A percentile compares a stretch with the other conserved stretches of the same genome.
Conservation (phyloP, 1,140 invertebrate genomes). For the Heliconius hewitsoni region DNA sequence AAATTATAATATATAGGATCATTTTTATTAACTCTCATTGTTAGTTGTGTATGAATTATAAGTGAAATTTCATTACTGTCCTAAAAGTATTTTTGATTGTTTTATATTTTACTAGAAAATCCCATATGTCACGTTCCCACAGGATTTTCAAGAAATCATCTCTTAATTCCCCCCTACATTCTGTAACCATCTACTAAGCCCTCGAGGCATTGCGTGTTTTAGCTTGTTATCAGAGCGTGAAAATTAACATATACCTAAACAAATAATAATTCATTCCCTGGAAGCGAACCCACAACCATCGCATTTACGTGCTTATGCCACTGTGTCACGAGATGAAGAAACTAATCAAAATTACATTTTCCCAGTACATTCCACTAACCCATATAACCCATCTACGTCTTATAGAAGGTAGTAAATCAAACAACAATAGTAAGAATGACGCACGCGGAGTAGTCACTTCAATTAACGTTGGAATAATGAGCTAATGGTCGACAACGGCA, state of each 20-base stretch:
- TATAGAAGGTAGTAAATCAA: constrained; percentile 32
- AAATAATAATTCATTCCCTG: neutral
- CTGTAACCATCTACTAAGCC: too few species aligned
- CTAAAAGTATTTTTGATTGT: too few species aligned
- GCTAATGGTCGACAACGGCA: constrained; percentile 47
- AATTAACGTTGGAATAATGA: constrained; percentile 52
- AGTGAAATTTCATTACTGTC: too few species aligned
- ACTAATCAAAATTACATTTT: neutral
- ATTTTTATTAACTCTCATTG: neutral
- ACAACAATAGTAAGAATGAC: constrained; percentile 35
- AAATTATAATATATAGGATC: neutral
- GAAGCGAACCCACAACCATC: neutral
- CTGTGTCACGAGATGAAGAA: neutral
- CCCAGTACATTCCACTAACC: neutral
- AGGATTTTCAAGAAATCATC: too few species aligned
- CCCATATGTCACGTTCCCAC: too few species aligned
- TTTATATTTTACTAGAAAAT: too few species aligned
- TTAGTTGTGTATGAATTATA: neutral
- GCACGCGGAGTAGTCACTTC: constrained; percentile 27
- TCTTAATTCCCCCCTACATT: too few species aligned
- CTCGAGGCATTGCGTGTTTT: neutral
- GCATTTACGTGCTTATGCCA: neutral
- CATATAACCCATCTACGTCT: neutral
- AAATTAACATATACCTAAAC: neutral
- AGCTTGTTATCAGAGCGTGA: neutral